phyloP scores from a whole-genome alignment of 2,113 vertebrate species.

The Lathamus discolor region DNA sequence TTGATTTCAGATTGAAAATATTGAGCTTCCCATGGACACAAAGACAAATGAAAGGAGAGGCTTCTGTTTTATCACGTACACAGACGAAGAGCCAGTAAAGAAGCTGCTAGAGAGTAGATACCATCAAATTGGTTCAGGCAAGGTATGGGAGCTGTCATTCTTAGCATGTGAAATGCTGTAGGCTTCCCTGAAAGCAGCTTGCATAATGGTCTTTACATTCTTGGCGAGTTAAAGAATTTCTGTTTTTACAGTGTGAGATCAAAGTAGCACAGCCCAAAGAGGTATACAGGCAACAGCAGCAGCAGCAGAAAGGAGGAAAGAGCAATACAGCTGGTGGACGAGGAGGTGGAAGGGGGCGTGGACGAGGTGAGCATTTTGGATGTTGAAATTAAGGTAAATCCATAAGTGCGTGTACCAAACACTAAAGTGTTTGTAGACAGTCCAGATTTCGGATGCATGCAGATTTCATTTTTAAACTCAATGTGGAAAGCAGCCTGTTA shows the following conservation, averaged over 20 bases:
- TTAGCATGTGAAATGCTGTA: neutral
- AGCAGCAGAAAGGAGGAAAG: constrained; percentile 82
- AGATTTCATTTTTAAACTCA: fast-evolving
- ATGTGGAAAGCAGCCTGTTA: neutral
- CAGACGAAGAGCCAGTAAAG: constrained; percentile 88
- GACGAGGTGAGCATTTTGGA: constrained; percentile 75
- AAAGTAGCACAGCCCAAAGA: constrained; percentile 92
- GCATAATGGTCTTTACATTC: neutral
- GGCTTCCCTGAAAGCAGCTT: neutral
- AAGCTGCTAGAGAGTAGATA: constrained; percentile 89
- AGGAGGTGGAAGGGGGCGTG: constrained; percentile 81
- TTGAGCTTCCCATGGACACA: constrained; percentile 89
- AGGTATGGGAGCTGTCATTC: constrained; percentile 65
- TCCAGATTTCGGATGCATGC: neutral
- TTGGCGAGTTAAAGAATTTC: neutral
- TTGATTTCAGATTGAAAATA: constrained; percentile 85
- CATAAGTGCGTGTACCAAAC: neutral
- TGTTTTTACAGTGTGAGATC: constrained; percentile 82
- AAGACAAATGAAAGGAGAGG: constrained; percentile 89
- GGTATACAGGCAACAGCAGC: constrained; percentile 87
- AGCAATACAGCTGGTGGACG: constrained; percentile 75
- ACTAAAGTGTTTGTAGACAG: neutral
- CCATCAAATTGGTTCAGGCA: constrained; percentile 89
- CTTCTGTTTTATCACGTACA: constrained; percentile 89
- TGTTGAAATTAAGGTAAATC: neutral